A percentile compares a stretch with the other conserved stretches of the same genome.
phyloP scores from a whole-genome alignment of 2,888 invertebrate species.

The Cosmorhoe ocellata region DNA sequence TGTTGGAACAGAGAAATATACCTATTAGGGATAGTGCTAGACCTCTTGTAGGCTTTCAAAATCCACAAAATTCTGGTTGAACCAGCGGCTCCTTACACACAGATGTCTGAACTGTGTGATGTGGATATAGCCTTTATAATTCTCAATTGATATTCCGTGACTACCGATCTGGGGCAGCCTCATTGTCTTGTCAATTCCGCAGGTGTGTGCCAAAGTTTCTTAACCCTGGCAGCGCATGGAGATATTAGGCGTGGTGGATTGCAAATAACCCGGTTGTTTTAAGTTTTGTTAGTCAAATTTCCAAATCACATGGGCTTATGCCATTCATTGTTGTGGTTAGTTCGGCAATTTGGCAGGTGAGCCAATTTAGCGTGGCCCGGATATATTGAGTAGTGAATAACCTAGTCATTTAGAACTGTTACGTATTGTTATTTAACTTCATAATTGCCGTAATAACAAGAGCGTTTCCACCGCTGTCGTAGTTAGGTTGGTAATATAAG shows the following conservation, averaged over 20 bases:
- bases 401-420: no score
- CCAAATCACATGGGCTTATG: not conserved
- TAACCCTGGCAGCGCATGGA: slow-evolving; percentile 12
- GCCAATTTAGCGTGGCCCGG: no score
- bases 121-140: slow-evolving; percentile 5
- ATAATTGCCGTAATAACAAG: no score
- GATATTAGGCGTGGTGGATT: slow-evolving; percentile 14
- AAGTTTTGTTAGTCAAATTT: not conserved
- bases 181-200: slow-evolving; percentile 27
- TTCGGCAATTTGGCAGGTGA: no score
- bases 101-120: slow-evolving; percentile 13
- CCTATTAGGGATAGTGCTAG: no score
- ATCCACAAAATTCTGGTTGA: no score
- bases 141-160: slow-evolving; percentile 21
- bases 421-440: no score
- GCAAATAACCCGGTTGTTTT: slow-evolving; percentile 17
- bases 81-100: not conserved
- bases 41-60: no score
- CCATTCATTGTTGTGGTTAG: not conserved
- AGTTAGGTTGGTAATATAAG: no score
- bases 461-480: no score
- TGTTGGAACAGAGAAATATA: no score
- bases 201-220: slow-evolving; percentile 22
- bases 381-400: no score
- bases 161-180: slow-evolving; percentile 17